phyloP scores from a whole-genome alignment of 2,797 vertebrate species.

The Adelosebastes latens region DNA sequence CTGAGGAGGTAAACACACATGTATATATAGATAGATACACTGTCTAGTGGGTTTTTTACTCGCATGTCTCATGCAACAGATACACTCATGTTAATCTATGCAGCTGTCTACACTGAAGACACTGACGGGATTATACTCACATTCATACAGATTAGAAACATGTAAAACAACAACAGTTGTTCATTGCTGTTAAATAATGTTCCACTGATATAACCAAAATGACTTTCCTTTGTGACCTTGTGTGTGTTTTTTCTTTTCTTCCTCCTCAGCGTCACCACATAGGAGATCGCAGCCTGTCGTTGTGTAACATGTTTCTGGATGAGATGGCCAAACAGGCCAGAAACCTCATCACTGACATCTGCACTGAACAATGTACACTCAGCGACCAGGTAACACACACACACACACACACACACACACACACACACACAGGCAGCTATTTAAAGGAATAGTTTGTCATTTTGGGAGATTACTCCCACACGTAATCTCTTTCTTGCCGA shows the following conservation, averaged over 20 bases:
- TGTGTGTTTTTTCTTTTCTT: neutral
- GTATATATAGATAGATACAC: neutral
- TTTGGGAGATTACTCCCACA: neutral
- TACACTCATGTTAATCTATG: no score
- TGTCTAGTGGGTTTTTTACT: no score
- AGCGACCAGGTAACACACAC: constrained; percentile 91
- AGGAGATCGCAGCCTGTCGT: constrained; percentile 96
- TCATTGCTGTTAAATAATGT: neutral
- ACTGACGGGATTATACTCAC: neutral
- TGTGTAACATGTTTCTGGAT: constrained; percentile 99
- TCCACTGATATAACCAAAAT: neutral
- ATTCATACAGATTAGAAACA: neutral
- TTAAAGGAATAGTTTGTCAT: neutral
- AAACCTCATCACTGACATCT: constrained; percentile 99
- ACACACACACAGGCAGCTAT: neutral
- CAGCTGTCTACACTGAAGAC: no score
- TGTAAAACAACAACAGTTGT: neutral
- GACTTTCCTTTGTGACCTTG: neutral
- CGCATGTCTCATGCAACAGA: no score
- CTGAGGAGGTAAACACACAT: constrained; percentile 89
- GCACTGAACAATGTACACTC: constrained; percentile 97
- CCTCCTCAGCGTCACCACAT: constrained; percentile 93
- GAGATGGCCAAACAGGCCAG: constrained; percentile 99
- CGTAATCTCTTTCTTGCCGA: neutral
- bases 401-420: neutral